Base-by-base conservation (phyloP, 2,113 vertebrate species). In the Cephalopterus ornatus region DNA sequence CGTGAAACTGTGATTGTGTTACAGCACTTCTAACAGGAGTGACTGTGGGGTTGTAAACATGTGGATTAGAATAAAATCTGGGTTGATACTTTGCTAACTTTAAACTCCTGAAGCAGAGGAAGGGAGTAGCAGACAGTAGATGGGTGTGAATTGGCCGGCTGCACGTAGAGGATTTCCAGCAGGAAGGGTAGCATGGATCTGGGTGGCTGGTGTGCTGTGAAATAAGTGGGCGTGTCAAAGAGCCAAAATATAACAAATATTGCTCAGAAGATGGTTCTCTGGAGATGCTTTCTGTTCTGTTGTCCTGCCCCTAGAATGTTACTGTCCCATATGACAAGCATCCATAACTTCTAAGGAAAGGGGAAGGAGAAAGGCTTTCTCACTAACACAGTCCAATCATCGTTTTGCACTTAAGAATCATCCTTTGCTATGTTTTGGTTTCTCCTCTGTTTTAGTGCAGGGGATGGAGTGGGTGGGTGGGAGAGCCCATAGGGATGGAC, bases 341-440 rank as follows among this genome's bases (percentile, higher is more conserved):
- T 61, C 37, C 22, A 8, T 11, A 32, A 18, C 8, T 78, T 62
- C 44, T 26, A 50, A 89, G 20, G 26, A 8, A 73, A 80, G 39
- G 7, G n/a, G 32, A 73, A 80, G 20, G 56, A 80, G 22, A 84
- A 65, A 55, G 18, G 28, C 33, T 71, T 83, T 55, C 53, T 79
- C 2, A 4, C 22, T 70, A 42, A 37, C 11, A 28, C 0, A 2
- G 28, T 17, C 10, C 5, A 37, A 28, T 26, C 28, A 53, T 10
- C 4, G 11, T 47, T 71, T 70, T 62, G 37, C 19, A 46, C 53
- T 58, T 50, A 91, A n/a, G 9, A 52, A 27, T 22, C 8, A 41
- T 90, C 24, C 28, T 52, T 55, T 24, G n/a, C 26, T 20, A 1
- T 12, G 26, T 5, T 86, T 82, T 53, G 17, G 2, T 24, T 84